phyloP scores from a whole-genome alignment of 2,888 invertebrate genomes.

The Apoda limacodes region DNA sequence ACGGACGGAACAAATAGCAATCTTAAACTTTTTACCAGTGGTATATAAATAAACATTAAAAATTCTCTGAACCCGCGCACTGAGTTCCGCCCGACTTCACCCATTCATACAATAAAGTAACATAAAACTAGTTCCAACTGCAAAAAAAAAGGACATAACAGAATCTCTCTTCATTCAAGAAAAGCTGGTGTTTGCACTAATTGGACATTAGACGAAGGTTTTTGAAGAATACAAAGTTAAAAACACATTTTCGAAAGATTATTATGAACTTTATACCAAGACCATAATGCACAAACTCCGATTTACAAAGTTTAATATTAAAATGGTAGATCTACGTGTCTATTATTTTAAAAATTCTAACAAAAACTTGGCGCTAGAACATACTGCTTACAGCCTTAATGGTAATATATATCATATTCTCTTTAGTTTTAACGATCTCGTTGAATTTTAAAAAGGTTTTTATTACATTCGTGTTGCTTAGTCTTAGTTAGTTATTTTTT shows the following conservation, averaged over 20 bases:
- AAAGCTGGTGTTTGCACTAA: constrained; percentile 41
- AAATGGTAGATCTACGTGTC: too few species aligned
- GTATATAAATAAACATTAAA: too few species aligned
- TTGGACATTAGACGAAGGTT: constrained; percentile 35
- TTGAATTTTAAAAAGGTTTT: constrained; percentile 37
- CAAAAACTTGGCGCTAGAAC: constrained; percentile 32
- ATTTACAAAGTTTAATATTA: too few species aligned
- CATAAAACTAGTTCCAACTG: constrained; percentile 1
- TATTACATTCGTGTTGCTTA: constrained; percentile 29
- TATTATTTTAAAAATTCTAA: constrained; percentile 36
- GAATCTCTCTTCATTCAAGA: constrained; percentile 38
- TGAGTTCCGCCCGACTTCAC: neutral
- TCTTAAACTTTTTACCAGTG: too few species aligned
- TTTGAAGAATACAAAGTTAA: constrained; percentile 5
- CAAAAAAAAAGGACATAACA: constrained; percentile 9
- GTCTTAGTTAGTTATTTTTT: too few species aligned
- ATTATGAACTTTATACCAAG: neutral
- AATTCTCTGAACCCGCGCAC: constrained; percentile 7
- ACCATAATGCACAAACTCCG: constrained; percentile 12
- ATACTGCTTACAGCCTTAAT: constrained; percentile 25
- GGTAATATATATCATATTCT: constrained; percentile 48
- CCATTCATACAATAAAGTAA: neutral
- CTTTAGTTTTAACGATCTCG: constrained; percentile 43
- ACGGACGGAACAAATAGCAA: too few species aligned
- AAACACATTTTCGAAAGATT: too few species aligned